Conservation (phyloP, 2,797 vertebrate genomes). For the Sternarchorhynchus goeldii region DNA sequence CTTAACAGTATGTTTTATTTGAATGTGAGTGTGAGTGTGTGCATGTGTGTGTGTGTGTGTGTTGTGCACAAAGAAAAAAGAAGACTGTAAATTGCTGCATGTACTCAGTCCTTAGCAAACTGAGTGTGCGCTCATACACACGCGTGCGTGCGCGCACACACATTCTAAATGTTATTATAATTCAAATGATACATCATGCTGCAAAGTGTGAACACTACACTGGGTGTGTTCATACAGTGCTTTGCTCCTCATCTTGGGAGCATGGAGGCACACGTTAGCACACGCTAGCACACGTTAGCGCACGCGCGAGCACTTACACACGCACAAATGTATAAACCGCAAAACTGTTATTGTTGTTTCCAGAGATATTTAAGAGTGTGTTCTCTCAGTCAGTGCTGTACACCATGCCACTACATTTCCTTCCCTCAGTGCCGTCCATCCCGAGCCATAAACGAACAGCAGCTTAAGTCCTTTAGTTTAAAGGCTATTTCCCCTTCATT, state of each 20-base stretch:
- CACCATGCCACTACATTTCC: background rate
- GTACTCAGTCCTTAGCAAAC: too few species aligned
- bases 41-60: too few species aligned
- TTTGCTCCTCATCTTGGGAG: too few species aligned
- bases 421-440: conserved; percentile 2
- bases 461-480: background rate
- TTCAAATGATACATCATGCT: too few species aligned
- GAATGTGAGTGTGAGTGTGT: background rate
- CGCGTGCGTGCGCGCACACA: background rate
- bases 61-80: background rate
- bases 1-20: too few species aligned
- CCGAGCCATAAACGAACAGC: conserved; percentile 1
- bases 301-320: conserved; percentile 1
- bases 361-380: background rate
- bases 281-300: background rate
- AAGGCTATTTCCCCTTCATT: background rate
- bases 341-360: background rate
- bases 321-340: background rate
- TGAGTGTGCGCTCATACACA: background rate
- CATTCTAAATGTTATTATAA: too few species aligned
- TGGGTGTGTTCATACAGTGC: too few species aligned
- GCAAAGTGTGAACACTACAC: too few species aligned
- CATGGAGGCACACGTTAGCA: background rate
- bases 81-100: too few species aligned
- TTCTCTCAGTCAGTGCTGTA: background rate